phyloP scores from a whole-genome alignment of 2,797 vertebrate genomes.

The Falco concolor region DNA sequence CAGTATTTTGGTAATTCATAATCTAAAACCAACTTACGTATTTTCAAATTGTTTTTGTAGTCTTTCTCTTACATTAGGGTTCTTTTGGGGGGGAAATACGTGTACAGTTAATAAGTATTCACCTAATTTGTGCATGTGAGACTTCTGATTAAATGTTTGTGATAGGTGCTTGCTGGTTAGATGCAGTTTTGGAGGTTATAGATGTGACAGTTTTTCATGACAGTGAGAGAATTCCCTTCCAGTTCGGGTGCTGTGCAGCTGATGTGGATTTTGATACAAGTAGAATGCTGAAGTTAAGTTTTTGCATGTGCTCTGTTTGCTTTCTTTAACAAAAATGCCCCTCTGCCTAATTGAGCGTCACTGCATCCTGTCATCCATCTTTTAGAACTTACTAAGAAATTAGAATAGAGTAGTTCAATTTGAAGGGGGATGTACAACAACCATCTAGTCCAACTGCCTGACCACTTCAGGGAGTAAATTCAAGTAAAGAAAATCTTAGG shows the following conservation, averaged over 20 bases:
- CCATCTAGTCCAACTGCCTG: not conserved
- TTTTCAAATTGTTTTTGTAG: not conserved
- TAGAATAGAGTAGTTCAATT: not conserved
- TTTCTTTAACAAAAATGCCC: not conserved
- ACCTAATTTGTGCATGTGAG: not conserved
- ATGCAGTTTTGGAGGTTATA: not conserved
- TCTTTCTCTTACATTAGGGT: not conserved
- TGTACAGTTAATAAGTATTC: not conserved
- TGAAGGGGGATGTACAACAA: not conserved
- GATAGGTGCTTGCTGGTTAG: not conserved
- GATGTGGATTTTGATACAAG: not conserved
- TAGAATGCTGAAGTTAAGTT: not conserved
- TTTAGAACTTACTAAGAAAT: not conserved
- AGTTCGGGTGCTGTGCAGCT: not conserved
- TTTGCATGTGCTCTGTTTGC: not conserved
- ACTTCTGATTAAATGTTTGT: not conserved
- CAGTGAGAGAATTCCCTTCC: not conserved
- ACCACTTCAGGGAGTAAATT: not conserved
- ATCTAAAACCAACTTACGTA: not conserved
- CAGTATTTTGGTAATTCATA: not conserved
- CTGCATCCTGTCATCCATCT: not conserved
- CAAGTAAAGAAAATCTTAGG: not conserved
- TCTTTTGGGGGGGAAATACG: not conserved
- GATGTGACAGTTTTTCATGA: not conserved
- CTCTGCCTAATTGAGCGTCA: not conserved